Base-by-base conservation (phyloP, 2,797 vertebrate genomes). In the Cephalopachus bancanus region DNA sequence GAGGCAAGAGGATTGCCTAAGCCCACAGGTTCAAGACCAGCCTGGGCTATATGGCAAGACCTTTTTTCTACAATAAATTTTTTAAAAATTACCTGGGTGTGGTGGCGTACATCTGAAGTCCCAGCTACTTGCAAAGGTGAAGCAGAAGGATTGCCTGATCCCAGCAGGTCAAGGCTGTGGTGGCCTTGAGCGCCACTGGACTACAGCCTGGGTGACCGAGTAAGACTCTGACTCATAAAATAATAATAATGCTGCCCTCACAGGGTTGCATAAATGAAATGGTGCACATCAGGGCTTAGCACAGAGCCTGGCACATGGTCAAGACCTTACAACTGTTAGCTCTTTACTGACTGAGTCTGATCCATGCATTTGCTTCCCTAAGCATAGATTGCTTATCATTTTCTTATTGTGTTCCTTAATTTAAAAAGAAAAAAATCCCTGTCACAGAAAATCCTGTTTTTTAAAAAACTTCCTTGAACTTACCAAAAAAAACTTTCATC, bases 401-500 rank as follows among this genome's bases (percentile, higher is more conserved):
- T 91, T 71, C 92, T 92, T 19, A 20, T n/a, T 3, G n/a, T 62
- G 33, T 53, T 17, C 15, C n/a, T 91, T 96, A 76, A 90, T 44
- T 44, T 44, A 44, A 44, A 44, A 44, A 44, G 44, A 44, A 44
- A 44, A 44, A 44, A 80, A 93, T 84, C 67, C 33, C 57, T 94
- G 64, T 72, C 49, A 76, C 72, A 83, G 65, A 94, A 96, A 90
- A 64, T 92, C 71, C 53, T 88, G 59, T 76, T 92, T 91, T 69
- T 33, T 2, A 71, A 22, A 93, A 71, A 96, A 57, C 14, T 22
- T 92, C 84, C 84, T 95, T 92, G 69, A 88, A 67, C 44, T 79
- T 67, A 55, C 71, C 33, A 92, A 78, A 94, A 87, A 44, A 96
- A 92, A 83, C 93, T 84, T 96, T 60, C 93, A 76, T 93, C 60